Conservation (phyloP, 2,797 vertebrate species). For the Pelodytes ibericus region DNA sequence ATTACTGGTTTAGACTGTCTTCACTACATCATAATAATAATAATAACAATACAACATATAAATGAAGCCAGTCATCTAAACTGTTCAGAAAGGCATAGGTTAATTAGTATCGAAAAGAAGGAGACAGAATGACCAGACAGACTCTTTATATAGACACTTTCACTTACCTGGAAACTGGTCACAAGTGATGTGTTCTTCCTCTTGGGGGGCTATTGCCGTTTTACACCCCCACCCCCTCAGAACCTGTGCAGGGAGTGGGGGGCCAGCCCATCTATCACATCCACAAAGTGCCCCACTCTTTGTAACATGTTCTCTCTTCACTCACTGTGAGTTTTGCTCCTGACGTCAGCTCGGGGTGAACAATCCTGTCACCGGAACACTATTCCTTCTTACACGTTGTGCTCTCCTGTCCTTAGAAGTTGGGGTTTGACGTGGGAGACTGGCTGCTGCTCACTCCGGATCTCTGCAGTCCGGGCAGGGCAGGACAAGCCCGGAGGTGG, state of each 20-base stretch:
- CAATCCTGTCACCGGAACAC: background rate
- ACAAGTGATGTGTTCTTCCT: background rate
- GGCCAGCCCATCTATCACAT: background rate
- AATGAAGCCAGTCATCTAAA: too few species aligned
- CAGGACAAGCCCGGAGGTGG: constrained; percentile 10
- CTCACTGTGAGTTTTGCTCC: background rate
- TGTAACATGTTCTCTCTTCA: background rate
- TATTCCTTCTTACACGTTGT: background rate
- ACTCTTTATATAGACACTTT: background rate
- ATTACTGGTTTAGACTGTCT: too few species aligned
- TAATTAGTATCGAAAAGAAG: background rate
- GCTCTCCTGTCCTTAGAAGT: background rate
- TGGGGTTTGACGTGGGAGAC: background rate
- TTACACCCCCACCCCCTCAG: background rate
- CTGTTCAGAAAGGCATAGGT: too few species aligned
- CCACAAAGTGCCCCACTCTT: background rate
- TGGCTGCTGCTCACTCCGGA: background rate
- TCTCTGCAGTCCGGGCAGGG: constrained; percentile 33
- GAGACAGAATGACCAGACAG: background rate
- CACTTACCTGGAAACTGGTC: constrained; percentile 8
- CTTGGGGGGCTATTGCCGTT: background rate
- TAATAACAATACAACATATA: too few species aligned
- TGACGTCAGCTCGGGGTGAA: background rate
- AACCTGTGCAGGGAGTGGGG: constrained; percentile 3
- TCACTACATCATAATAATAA: too few species aligned